Conservation (phyloP, 2,113 vertebrate genomes). For the Onychostoma macrolepis region DNA sequence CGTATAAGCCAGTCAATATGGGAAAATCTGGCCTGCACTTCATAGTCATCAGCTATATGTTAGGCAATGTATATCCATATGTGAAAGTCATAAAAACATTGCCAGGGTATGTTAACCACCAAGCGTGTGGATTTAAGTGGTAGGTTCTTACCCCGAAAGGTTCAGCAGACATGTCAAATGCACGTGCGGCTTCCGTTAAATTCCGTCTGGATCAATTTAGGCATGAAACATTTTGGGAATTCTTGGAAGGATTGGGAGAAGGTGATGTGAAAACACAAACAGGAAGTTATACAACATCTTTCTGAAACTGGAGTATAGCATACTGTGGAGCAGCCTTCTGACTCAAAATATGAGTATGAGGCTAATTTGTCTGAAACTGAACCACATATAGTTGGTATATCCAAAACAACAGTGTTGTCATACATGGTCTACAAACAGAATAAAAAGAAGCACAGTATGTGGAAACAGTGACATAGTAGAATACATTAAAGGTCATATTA, state of each 20-base stretch:
- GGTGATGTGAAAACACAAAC: slow-evolving; percentile 12
- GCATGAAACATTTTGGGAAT: slow-evolving; percentile 4
- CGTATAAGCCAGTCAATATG: not conserved
- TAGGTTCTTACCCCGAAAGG: slow-evolving; percentile 24
- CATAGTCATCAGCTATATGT: not conserved
- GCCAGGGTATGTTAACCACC: slow-evolving; percentile 15
- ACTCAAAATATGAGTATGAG: not conserved
- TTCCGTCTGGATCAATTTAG: not conserved
- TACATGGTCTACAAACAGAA: not conserved
- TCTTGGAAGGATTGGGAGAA: not conserved
- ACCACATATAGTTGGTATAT: not conserved
- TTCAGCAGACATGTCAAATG: slow-evolving; percentile 11
- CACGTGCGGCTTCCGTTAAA: not conserved
- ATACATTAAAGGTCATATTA: not conserved
- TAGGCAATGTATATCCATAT: not conserved
- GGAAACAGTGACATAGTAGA: no score
- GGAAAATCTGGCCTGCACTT: not conserved
- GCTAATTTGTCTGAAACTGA: not conserved
- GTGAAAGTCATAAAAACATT: not conserved
- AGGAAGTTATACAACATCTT: slow-evolving; percentile 15
- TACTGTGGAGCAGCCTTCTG: not conserved
- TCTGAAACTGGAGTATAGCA: not conserved
- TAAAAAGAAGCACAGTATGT: no score
- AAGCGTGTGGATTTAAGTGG: slow-evolving; percentile 26
- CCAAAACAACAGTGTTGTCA: not conserved